phyloP scores from a whole-genome alignment of 2,888 invertebrate species.

The Embidobia sp. region DNA sequence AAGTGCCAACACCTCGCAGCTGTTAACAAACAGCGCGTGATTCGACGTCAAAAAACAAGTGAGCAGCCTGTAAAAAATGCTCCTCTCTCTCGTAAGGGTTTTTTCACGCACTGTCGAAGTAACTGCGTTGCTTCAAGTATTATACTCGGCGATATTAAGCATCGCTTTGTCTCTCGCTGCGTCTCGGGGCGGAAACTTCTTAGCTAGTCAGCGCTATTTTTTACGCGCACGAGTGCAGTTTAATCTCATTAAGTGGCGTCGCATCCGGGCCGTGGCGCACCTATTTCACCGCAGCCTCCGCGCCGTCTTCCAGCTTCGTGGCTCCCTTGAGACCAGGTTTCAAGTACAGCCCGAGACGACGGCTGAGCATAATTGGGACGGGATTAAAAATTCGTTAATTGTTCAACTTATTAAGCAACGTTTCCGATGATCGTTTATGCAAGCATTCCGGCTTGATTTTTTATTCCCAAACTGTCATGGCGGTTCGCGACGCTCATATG shows the following conservation, averaged over 20 bases:
- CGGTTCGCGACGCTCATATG: no score
- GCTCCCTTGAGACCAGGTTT: slow-evolving; percentile 70
- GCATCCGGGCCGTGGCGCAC: slow-evolving; percentile 60
- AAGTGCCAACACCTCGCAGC: no score
- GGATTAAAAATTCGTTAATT: slow-evolving; percentile 74
- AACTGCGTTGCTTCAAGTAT: slow-evolving; percentile 47
- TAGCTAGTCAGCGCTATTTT: slow-evolving; percentile 56
- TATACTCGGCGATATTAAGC: slow-evolving; percentile 51
- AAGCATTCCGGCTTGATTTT: no score
- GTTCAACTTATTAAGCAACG: slow-evolving; percentile 69
- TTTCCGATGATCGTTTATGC: no score
- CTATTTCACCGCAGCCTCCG: slow-evolving; percentile 58
- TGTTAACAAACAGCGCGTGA: slow-evolving; percentile 15
- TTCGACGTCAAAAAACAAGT: slow-evolving; percentile 27
- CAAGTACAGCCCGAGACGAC: slow-evolving; percentile 59
- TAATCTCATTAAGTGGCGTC: slow-evolving; percentile 74
- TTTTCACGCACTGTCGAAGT: slow-evolving; percentile 53
- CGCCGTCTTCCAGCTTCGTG: slow-evolving; percentile 70
- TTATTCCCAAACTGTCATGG: no score
- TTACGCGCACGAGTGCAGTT: slow-evolving; percentile 70
- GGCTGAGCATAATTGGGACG: slow-evolving; percentile 73
- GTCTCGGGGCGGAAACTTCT: slow-evolving; percentile 39
- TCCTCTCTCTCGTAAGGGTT: slow-evolving; percentile 21
- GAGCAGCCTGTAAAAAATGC: slow-evolving; percentile 24
- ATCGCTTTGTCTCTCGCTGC: slow-evolving; percentile 50